Percentiles rank a stretch among this genome's conserved stretches.
These are phyloP conservation scores for Propithecus coquereli DNA, from an alignment of 2,113 vertebrate genomes.

Conservation along the genomic window DNA sequence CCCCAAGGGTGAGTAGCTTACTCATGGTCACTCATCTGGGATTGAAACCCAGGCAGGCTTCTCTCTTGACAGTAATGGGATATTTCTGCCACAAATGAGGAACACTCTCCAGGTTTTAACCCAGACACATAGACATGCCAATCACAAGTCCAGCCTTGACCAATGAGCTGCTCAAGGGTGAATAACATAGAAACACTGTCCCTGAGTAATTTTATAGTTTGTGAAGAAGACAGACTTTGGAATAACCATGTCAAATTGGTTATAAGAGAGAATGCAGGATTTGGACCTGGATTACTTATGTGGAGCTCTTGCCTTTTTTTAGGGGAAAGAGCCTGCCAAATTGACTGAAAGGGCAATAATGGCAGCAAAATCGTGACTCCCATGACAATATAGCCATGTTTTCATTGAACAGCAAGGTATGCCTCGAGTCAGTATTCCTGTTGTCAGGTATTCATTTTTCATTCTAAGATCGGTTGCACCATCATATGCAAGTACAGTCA, in stretches of 20 bases:
- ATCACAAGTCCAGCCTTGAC: neutral
- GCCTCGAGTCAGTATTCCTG: neutral
- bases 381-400: accelerated
- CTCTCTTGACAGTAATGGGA: neutral
- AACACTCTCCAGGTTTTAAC: neutral
- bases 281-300: neutral
- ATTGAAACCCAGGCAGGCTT: neutral
- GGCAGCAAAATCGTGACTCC: neutral
- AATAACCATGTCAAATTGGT: neutral
- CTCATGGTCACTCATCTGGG: neutral
- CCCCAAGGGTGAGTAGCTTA: neutral
- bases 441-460: neutral
- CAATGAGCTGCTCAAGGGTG: neutral
- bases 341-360: neutral
- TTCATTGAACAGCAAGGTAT: neutral
- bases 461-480: neutral
- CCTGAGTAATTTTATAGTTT: neutral
- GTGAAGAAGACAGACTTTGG: neutral
- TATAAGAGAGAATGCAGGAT: neutral
- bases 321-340: neutral
- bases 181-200: neutral
- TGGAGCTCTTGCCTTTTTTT: neutral
- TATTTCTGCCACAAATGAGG: neutral
- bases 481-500: neutral
- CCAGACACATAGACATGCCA: neutral